Percentiles rank a stretch among this genome's conserved stretches.
Conservation (phyloP, 2,888 invertebrate species). For the Chalcosyrphus nemorum region DNA sequence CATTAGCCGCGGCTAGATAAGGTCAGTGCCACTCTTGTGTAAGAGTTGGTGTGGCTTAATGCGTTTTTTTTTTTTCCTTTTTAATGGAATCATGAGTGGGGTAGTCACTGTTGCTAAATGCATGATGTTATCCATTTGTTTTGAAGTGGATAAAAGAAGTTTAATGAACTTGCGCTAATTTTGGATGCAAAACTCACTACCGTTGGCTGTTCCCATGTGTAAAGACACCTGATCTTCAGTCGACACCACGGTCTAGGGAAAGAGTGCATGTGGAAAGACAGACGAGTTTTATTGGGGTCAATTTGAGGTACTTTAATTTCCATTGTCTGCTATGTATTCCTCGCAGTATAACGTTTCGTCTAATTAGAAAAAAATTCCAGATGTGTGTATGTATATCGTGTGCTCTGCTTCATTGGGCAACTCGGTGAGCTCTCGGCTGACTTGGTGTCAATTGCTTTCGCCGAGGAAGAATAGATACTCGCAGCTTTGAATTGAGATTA, state of each 20-base stretch:
- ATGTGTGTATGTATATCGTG: not conserved
- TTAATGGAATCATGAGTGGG: not conserved
- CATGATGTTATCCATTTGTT: constrained; percentile 39
- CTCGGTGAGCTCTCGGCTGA: constrained; percentile 19
- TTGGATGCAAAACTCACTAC: constrained; percentile 40
- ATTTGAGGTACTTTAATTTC: constrained; percentile 47
- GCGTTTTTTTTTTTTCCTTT: no score
- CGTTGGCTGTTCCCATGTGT: constrained; percentile 51
- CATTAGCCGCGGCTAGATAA: constrained; percentile 46
- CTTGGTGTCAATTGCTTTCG: constrained; percentile 29
- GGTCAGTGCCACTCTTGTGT: constrained; percentile 61
- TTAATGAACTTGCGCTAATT: constrained; percentile 59
- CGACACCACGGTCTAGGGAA: constrained; percentile 12
- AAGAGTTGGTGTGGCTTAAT: constrained; percentile 36
- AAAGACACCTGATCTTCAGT: constrained; percentile 51
- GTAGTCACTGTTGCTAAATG: constrained; percentile 34
- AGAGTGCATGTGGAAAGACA: not conserved
- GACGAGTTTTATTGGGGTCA: constrained; percentile 64
- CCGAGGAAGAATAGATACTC: constrained; percentile 22
- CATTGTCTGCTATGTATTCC: constrained; percentile 46
- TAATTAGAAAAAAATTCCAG: constrained; percentile 47
- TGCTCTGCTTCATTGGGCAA: constrained; percentile 48
- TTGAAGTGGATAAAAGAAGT: constrained; percentile 22
- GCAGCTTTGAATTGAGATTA: constrained; percentile 23
- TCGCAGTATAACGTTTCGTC: constrained; percentile 41